Conservation (phyloP, 2,888 invertebrate genomes). For the Diarsia dahlii region DNA sequence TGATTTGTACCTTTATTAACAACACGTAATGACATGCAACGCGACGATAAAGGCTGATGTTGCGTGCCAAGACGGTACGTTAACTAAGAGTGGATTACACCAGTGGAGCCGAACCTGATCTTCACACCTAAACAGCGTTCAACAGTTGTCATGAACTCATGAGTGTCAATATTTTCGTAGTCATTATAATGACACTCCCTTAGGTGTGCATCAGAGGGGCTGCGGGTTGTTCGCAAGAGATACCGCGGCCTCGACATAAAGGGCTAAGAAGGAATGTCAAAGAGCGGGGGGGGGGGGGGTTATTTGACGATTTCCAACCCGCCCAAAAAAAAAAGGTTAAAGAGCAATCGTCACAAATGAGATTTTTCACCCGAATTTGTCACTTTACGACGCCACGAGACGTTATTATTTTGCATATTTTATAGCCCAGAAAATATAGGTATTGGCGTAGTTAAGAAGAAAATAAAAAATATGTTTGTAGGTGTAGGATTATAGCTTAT, state of each 20-base stretch:
- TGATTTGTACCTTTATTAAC: neutral
- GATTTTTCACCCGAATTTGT: constrained; percentile 1
- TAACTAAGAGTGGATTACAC: neutral
- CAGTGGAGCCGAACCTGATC: neutral
- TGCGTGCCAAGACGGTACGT: neutral
- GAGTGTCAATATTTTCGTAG: neutral
- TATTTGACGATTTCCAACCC: too few relatives aligned
- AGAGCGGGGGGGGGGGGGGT: too few relatives aligned
- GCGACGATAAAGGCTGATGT: neutral
- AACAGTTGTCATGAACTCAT: neutral
- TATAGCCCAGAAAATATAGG: neutral
- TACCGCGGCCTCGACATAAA: too few relatives aligned
- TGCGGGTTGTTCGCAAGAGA: too few relatives aligned
- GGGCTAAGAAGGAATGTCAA: too few relatives aligned
- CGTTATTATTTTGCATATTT: neutral
- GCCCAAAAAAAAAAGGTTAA: too few relatives aligned
- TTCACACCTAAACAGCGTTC: neutral
- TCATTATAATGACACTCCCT: too few relatives aligned
- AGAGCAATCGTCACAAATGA: neutral
- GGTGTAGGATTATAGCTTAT: neutral
- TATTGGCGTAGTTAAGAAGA: neutral
- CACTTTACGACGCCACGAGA: neutral
- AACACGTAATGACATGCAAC: neutral
- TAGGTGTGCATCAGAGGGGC: too few relatives aligned
- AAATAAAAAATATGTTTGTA: neutral